A percentile compares a stretch with the other conserved stretches of the same genome.
Evolutionary conservation across 2,888 invertebrate genomes (phyloP).

Genomic region (Ennomos fuscantarius): DNA sequence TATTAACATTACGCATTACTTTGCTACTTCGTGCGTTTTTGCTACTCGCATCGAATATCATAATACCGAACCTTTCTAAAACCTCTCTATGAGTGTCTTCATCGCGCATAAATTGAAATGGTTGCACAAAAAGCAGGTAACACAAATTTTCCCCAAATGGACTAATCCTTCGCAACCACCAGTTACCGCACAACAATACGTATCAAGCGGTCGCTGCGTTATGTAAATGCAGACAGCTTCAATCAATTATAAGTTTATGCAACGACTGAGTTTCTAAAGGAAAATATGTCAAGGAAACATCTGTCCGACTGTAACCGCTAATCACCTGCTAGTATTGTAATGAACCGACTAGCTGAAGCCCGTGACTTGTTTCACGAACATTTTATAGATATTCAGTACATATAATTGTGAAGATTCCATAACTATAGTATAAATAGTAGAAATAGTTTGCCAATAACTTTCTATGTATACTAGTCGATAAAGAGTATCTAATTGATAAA

Average conservation of each 20-base stretch:
- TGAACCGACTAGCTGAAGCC: conserved; percentile 1
- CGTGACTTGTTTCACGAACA: background rate
- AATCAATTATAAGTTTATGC: conserved; percentile 26
- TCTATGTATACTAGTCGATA: too few relatives aligned
- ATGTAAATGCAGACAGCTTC: conserved; percentile 24
- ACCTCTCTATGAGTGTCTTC: too few relatives aligned
- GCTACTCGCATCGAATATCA: too few relatives aligned
- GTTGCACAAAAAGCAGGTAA: background rate
- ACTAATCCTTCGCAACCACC: background rate
- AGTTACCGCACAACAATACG: conserved; percentile 11
- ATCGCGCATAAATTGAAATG: too few relatives aligned
- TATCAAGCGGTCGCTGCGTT: conserved; percentile 4
- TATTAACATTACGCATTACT: too few relatives aligned
- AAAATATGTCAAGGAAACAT: conserved; percentile 32
- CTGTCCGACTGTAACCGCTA: conserved; percentile 1
- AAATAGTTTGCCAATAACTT: too few relatives aligned
- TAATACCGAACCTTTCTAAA: too few relatives aligned
- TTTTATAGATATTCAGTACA: background rate
- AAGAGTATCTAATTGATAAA: too few relatives aligned
- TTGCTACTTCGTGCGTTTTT: too few relatives aligned
- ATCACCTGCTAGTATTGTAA: conserved; percentile 6
- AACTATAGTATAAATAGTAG: too few relatives aligned
- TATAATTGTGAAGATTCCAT: too few relatives aligned
- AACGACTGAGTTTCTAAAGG: conserved; percentile 31
- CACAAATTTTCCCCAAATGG: background rate